phyloP scores from a whole-genome alignment of 2,888 invertebrate species.

The Drosophila atroscutellata region DNA sequence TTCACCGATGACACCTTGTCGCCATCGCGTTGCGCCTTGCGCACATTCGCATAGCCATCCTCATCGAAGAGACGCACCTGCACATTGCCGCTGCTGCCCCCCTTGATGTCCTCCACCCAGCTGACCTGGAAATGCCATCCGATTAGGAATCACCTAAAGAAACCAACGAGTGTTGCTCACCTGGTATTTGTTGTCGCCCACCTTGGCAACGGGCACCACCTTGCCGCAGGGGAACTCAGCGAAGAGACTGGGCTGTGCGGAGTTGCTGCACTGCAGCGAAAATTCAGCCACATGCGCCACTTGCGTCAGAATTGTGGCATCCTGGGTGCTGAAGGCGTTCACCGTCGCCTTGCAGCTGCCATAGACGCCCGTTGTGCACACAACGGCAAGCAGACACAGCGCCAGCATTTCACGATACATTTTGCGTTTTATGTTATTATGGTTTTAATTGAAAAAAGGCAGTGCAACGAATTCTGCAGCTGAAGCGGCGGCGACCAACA shows the following conservation, averaged over 20 bases:
- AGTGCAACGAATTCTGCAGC: not conserved
- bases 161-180: constrained; percentile 85
- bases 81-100: constrained; percentile 92
- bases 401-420: constrained; percentile 75
- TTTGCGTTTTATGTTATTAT: constrained; percentile 3
- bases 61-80: constrained; percentile 94
- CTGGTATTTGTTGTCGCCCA: constrained; percentile 93
- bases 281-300: constrained; percentile 97
- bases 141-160: no score
- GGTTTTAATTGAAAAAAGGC: constrained; percentile 27
- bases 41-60: constrained; percentile 94
- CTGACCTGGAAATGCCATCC: constrained; percentile 89
- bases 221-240: constrained; percentile 94
- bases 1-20: constrained; percentile 88
- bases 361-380: constrained; percentile 61
- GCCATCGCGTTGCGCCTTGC: constrained; percentile 91
- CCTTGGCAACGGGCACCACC: constrained; percentile 92
- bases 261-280: constrained; percentile 91
- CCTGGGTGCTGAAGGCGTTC: constrained; percentile 95
- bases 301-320: constrained; percentile 95
- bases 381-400: constrained; percentile 64
- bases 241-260: constrained; percentile 91
- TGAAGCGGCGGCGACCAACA: constrained; percentile 19
- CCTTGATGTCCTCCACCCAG: constrained; percentile 95
- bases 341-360: constrained; percentile 88